Conservation (phyloP, 2,797 vertebrate species). For the Hemitrygon akajei region DNA sequence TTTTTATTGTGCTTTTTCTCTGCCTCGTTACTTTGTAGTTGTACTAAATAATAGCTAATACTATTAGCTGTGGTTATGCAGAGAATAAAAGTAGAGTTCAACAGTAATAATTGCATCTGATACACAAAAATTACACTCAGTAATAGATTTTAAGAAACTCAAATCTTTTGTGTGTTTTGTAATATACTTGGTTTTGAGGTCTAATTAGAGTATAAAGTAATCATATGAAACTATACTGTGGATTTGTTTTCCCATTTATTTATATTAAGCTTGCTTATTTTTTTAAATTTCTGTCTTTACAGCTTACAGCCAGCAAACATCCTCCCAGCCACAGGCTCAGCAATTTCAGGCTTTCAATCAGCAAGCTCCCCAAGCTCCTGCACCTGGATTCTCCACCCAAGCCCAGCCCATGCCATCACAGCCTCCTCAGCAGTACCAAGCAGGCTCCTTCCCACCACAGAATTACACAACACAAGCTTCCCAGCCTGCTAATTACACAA, state of each 20-base stretch:
- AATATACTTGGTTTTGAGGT: conserved; percentile 26
- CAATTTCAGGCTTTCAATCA: conserved; percentile 87
- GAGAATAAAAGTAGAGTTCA: background rate
- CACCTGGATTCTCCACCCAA: conserved; percentile 65
- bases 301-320: conserved; percentile 78
- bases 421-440: conserved; percentile 74
- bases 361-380: conserved; percentile 73
- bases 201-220: conserved; percentile 38
- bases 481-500: conserved; percentile 77
- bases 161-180: background rate
- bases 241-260: background rate
- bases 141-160: background rate
- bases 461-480: conserved; percentile 83
- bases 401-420: conserved; percentile 70
- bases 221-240: conserved; percentile 39
- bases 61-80: background rate
- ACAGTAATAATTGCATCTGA: background rate
- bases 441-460: conserved; percentile 76
- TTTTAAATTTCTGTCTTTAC: conserved; percentile 45
- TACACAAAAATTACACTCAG: background rate
- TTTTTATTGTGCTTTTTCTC: background rate
- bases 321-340: conserved; percentile 63
- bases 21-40: too few species aligned
- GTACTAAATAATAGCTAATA: too few species aligned
- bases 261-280: background rate